Conservation (phyloP, 2,888 invertebrate genomes). For the Heliconius aoede region DNA sequence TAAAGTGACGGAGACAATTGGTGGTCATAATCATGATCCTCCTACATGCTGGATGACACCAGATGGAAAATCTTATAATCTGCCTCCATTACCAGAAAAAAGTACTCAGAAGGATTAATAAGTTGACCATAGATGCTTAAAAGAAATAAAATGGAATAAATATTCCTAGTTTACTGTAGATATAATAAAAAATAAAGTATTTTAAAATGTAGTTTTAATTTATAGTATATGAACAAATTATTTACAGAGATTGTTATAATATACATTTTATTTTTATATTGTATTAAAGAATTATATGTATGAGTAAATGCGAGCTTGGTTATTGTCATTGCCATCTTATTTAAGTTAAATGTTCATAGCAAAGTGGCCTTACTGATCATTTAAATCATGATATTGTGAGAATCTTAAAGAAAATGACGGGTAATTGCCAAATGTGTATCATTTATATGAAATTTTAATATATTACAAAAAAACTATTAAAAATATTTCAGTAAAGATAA, state of each 20-base stretch:
- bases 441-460: neutral
- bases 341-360: neutral
- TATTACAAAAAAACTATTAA: neutral
- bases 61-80: constrained; percentile 76
- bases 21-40: constrained; percentile 77
- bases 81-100: constrained; percentile 71
- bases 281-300: constrained; percentile 3
- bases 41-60: constrained; percentile 82
- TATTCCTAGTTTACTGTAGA: neutral
- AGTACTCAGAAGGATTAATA: constrained; percentile 52
- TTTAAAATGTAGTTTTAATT: constrained; percentile 19
- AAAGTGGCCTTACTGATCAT: neutral
- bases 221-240: constrained; percentile 15
- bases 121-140: neutral
- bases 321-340: constrained; percentile 9
- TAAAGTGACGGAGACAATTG: constrained; percentile 77
- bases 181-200: constrained; percentile 22
- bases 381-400: neutral
- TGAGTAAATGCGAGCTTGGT: neutral
- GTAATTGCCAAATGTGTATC: neutral
- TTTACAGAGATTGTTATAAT: constrained; percentile 30
- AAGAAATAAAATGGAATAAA: neutral
- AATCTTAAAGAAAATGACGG: constrained; percentile 1
- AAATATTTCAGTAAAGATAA: neutral
- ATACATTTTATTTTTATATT: constrained; percentile 23